These are phyloP conservation scores for Epizoanthus scotinus DNA, from an alignment of 92 coral and sea anemone species.

Conservation along the genomic window DNA sequence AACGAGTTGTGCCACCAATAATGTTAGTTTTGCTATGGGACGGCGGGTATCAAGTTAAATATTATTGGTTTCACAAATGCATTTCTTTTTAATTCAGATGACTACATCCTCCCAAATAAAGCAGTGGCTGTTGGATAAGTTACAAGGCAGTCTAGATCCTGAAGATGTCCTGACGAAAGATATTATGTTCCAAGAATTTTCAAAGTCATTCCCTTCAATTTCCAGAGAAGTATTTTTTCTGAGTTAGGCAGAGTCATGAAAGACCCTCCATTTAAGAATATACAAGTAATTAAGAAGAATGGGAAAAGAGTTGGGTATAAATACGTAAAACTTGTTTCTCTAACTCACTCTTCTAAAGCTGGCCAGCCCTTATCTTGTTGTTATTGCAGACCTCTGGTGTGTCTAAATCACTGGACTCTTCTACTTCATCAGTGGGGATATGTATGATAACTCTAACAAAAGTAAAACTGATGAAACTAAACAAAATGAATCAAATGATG, in stretches of 20 bases:
- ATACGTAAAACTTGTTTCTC: conserved; percentile 11
- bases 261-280: neutral
- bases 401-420: too few species aligned
- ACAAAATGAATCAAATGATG: too few species aligned
- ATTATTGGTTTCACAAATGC: neutral
- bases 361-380: neutral
- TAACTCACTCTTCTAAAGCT: conserved; percentile 8
- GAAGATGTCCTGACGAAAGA: conserved; percentile 8
- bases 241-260: conserved; percentile 11
- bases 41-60: too few species aligned
- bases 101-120: neutral
- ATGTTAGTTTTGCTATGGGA: too few species aligned
- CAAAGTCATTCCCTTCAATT: conserved; percentile 8
- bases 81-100: conserved; percentile 23
- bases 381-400: too few species aligned
- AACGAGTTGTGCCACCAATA: too few species aligned
- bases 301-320: conserved; percentile 19
- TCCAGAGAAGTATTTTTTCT: conserved; percentile 10
- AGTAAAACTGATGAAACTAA: too few species aligned
- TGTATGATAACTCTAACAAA: too few species aligned
- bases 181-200: neutral
- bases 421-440: too few species aligned
- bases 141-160: neutral
- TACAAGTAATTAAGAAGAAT: conserved; percentile 2
- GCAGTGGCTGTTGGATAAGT: neutral